These are phyloP conservation scores for Chamaea fasciata DNA, from an alignment of 2,113 vertebrate species.

Conservation along the genomic window DNA sequence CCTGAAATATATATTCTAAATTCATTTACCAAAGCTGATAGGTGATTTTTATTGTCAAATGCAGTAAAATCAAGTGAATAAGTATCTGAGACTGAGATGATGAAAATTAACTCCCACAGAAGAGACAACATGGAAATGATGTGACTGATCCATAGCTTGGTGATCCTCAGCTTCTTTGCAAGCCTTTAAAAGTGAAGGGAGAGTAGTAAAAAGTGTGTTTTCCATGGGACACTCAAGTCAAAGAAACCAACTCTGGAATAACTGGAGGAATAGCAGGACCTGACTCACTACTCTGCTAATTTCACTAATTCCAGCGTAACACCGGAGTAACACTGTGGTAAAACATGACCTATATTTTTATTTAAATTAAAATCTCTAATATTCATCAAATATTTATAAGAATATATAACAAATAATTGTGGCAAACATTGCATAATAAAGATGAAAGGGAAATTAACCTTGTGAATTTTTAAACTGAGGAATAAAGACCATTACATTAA, in stretches of 20 bases:
- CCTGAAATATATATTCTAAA: background rate
- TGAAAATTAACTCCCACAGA: background rate
- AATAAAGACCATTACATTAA: constrained; percentile 66
- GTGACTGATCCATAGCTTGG: background rate
- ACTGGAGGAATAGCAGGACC: background rate
- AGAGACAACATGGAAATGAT: background rate
- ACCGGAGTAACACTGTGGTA: background rate
- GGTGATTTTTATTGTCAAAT: background rate
- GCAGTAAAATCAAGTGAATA: background rate
- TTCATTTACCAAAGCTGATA: background rate
- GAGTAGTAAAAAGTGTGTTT: background rate
- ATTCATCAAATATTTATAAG: constrained; percentile 58
- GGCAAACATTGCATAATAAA: constrained; percentile 62
- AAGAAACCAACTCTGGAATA: background rate
- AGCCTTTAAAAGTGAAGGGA: background rate
- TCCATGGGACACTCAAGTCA: background rate
- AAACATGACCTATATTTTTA: constrained; percentile 22
- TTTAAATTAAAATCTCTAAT: constrained; percentile 61
- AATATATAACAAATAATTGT: constrained; percentile 66
- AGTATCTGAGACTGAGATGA: background rate
- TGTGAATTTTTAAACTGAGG: constrained; percentile 60
- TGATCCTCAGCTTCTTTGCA: background rate
- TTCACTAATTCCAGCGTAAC: background rate
- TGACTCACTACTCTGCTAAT: background rate
- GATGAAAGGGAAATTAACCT: constrained; percentile 66